Percentiles rank a stretch among this genome's conserved stretches.
phyloP scores from a whole-genome alignment of 2,888 invertebrate species.

The Thecophora atra region DNA sequence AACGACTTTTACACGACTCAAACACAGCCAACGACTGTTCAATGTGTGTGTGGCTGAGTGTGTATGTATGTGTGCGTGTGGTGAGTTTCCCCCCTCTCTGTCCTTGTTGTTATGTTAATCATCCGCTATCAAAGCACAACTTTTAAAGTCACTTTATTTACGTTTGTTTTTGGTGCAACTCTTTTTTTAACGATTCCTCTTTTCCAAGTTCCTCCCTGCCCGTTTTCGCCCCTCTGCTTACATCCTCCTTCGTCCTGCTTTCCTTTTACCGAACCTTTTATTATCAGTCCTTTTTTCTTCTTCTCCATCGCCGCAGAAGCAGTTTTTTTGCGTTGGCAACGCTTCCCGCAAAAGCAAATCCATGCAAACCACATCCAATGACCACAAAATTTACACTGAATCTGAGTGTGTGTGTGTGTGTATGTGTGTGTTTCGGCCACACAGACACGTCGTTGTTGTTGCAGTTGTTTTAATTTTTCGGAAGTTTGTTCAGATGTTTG shows the following conservation, averaged over 20 bases:
- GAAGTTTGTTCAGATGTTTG: constrained; percentile 29
- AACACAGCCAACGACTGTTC: neutral
- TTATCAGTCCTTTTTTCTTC: neutral
- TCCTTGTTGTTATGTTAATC: neutral
- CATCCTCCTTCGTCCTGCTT: too few species aligned
- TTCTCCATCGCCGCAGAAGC: neutral
- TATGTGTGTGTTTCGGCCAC: constrained; percentile 18
- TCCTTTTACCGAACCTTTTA: neutral
- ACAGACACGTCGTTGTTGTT: neutral
- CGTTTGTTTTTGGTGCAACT: neutral
- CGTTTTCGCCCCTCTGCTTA: too few species aligned
- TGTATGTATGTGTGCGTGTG: neutral
- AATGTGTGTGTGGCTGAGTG: too few species aligned
- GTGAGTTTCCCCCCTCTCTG: neutral
- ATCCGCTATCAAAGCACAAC: neutral
- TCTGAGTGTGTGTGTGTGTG: constrained; percentile 32
- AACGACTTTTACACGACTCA: constrained; percentile 10
- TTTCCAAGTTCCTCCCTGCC: too few species aligned
- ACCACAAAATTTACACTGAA: constrained; percentile 50
- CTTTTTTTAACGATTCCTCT: too few species aligned
- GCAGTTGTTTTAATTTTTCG: constrained; percentile 15
- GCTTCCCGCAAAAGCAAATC: constrained; percentile 38
- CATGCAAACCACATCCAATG: constrained; percentile 48
- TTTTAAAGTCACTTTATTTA: constrained; percentile 18
- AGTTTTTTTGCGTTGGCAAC: constrained; percentile 22